Conservation (phyloP, 1,140 invertebrate genomes). For the Phortica variegata region DNA sequence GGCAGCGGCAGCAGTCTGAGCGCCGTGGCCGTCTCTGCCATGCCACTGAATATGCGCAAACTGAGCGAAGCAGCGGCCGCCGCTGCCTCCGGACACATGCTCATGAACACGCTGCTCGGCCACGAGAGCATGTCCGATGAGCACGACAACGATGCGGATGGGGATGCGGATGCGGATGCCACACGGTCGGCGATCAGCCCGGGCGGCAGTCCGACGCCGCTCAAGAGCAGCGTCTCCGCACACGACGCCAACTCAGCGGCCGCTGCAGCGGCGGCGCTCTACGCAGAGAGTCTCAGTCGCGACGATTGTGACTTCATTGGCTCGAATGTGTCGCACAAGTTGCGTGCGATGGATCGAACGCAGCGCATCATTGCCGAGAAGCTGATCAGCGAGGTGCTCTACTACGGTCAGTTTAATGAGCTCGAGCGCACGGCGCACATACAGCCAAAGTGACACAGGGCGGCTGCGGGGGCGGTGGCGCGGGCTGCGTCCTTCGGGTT, state of each 20-base stretch:
- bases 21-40: slow-evolving; percentile 8
- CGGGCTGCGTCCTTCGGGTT: not conserved
- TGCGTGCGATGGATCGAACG: slow-evolving; percentile 55
- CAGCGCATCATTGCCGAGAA: slow-evolving; percentile 57
- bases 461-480: not conserved
- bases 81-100: slow-evolving; percentile 39
- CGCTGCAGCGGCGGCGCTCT: slow-evolving; percentile 38
- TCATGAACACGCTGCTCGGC: slow-evolving; percentile 40
- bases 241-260: slow-evolving; percentile 33
- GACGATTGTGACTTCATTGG: slow-evolving; percentile 55
- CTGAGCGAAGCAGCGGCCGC: slow-evolving; percentile 16
- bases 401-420: slow-evolving; percentile 56
- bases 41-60: slow-evolving; percentile 49
- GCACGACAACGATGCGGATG: slow-evolving; percentile 15
- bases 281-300: slow-evolving; percentile 40
- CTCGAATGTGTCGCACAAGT: slow-evolving; percentile 55
- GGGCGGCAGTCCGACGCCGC: too few species aligned
- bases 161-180: slow-evolving; percentile 28
- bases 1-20: not conserved
- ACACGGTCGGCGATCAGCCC: slow-evolving; percentile 41
- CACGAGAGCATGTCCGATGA: slow-evolving; percentile 45
- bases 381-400: slow-evolving; percentile 57
- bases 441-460: slow-evolving; percentile 53
- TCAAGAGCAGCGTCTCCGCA: slow-evolving; percentile 43
- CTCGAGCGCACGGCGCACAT: slow-evolving; percentile 45